Percentiles rank a stretch among this genome's conserved stretches.
Conservation (phyloP, 1,140 invertebrate species). For the Rhagoletis zephyria region DNA sequence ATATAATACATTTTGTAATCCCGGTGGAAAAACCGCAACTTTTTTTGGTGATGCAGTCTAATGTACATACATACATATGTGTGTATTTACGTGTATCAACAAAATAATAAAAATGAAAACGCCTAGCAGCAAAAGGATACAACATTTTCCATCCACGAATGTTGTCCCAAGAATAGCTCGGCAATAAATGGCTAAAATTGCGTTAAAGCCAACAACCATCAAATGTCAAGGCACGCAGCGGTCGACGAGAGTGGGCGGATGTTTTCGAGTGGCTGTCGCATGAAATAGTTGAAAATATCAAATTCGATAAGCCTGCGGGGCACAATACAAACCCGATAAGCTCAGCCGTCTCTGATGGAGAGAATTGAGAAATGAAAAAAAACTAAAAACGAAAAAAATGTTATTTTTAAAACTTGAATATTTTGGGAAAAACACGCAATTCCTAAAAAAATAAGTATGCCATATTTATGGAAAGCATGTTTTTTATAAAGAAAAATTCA, state of each 20-base stretch:
- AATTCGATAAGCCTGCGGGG: slow-evolving; percentile 7
- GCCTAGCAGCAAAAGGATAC: background rate
- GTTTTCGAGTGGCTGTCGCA: background rate
- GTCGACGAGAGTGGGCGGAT: background rate
- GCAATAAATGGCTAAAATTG: slow-evolving; percentile 2
- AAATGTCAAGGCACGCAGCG: slow-evolving; percentile 12
- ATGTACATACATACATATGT: too few species aligned
- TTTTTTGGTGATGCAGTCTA: too few species aligned
- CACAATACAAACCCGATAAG: background rate
- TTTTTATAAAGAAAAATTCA: slow-evolving; percentile 1
- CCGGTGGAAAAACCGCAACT: too few species aligned
- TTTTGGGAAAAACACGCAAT: too few species aligned
- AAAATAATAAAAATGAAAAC: slow-evolving; percentile 31
- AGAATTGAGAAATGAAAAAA: background rate
- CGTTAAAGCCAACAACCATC: slow-evolving; percentile 8
- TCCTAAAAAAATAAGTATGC: too few species aligned
- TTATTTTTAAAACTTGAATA: background rate
- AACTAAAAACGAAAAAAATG: background rate
- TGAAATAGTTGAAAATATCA: slow-evolving; percentile 31
- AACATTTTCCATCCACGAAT: background rate
- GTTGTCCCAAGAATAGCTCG: background rate
- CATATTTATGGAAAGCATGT: background rate
- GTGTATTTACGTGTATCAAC: background rate
- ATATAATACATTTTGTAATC: too few species aligned
- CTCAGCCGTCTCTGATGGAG: background rate